Evolutionary conservation across 2,888 invertebrate species (phyloP).

Genomic region (Drosophila atripex): DNA sequence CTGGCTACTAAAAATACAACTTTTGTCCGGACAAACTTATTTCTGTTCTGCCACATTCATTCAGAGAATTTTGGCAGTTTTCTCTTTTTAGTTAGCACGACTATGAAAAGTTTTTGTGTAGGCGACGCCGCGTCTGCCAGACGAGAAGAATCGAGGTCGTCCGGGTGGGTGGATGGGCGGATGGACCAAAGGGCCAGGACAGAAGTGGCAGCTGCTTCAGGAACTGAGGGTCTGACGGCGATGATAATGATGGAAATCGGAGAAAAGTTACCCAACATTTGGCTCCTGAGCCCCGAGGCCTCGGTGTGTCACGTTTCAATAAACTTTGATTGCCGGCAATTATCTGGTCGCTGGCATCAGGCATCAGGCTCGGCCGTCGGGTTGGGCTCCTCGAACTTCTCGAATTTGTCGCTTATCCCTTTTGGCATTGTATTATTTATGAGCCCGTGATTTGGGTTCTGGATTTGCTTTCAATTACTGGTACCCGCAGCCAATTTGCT

Average conservation of each 20-base stretch:
- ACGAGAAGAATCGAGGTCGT: conserved; percentile 64
- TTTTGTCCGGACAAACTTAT: conserved; percentile 34
- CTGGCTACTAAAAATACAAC: conserved; percentile 43
- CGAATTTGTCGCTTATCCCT: conserved; percentile 59
- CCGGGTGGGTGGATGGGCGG: conserved; percentile 23
- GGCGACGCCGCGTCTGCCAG: conserved; percentile 68
- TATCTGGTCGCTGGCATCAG: conserved; percentile 69
- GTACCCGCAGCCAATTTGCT: conserved; percentile 64
- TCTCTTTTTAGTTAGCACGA: conserved; percentile 12
- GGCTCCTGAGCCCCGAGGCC: conserved; percentile 23
- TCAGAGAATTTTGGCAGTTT: conserved; percentile 43
- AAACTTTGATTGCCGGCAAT: conserved; percentile 77
- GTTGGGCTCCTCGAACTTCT: conserved; percentile 10
- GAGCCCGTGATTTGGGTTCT: conserved; percentile 40
- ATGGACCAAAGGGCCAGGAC: conserved; percentile 1
- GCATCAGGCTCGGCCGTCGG: conserved; percentile 41
- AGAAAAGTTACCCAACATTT: conserved; percentile 11
- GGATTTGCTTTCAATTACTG: conserved; percentile 67
- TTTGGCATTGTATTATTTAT: conserved; percentile 62
- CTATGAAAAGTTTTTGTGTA: conserved; percentile 44
- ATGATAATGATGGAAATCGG: conserved; percentile 6
- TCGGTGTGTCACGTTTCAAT: conserved; percentile 62
- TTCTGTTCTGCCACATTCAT: conserved; percentile 58
- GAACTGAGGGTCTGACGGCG: background rate
- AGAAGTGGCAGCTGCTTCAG: conserved; percentile 15